Conservation (phyloP, 2,888 invertebrate species). For the Eristalis intricaria region DNA sequence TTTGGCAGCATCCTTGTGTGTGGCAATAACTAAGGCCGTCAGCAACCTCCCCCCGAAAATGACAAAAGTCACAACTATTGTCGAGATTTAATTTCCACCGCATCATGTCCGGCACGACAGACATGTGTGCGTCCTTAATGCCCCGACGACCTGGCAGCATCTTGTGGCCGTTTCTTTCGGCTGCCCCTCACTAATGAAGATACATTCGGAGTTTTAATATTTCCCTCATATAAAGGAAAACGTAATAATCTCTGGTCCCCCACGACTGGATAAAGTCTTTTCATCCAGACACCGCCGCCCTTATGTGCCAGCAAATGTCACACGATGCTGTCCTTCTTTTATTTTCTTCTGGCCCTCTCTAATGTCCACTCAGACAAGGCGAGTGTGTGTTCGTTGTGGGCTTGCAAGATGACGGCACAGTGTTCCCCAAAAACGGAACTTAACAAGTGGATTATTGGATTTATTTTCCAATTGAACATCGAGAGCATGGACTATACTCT, state of each 20-base stretch:
- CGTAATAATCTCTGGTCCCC: slow-evolving; percentile 44
- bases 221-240: slow-evolving; percentile 20
- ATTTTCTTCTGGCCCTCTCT: background rate
- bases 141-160: slow-evolving; percentile 47
- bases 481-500: background rate
- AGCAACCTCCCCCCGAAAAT: background rate
- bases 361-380: background rate
- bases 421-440: slow-evolving; percentile 34
- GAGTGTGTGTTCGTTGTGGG: background rate
- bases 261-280: slow-evolving; percentile 51
- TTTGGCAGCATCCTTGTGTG: slow-evolving; percentile 44
- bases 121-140: slow-evolving; percentile 38
- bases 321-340: background rate
- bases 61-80: slow-evolving; percentile 36
- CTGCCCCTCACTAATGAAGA: slow-evolving; percentile 36
- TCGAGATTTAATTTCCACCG: slow-evolving; percentile 57
- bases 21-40: slow-evolving; percentile 42
- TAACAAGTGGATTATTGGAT: slow-evolving; percentile 71
- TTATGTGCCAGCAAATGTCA: slow-evolving; percentile 2
- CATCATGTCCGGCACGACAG: background rate
- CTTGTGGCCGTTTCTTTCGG: slow-evolving; percentile 52
- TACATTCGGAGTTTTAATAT: slow-evolving; percentile 47
- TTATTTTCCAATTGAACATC: slow-evolving; percentile 65
- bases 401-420: background rate
- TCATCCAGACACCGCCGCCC: slow-evolving; percentile 15